These are phyloP conservation scores for Notospermus geniculatus DNA, from an alignment of 1,140 invertebrate species.

Conservation along the genomic window DNA sequence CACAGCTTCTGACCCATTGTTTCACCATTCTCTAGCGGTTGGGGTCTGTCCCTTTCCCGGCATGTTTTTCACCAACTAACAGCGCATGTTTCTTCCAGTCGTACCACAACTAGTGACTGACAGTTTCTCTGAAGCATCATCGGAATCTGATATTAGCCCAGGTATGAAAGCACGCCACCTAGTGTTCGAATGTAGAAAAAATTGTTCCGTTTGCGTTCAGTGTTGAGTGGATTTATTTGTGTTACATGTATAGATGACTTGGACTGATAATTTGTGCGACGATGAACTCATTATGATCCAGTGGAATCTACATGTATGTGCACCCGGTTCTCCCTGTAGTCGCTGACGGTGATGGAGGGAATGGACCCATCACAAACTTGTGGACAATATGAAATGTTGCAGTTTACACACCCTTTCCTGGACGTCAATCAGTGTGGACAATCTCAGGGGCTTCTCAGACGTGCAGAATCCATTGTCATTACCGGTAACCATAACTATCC, in stretches of 20 bases:
- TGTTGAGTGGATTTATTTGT: slow-evolving; percentile 20
- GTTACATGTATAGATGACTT: slow-evolving; percentile 23
- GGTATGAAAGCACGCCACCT: slow-evolving; percentile 15
- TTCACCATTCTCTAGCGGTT: slow-evolving; percentile 17
- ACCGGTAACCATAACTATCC: no score
- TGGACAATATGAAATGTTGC: no score
- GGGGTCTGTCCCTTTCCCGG: slow-evolving; percentile 14
- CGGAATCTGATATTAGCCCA: slow-evolving; percentile 19
- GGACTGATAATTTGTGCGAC: no score
- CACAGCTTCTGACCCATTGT: slow-evolving; percentile 18
- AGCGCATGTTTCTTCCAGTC: background rate
- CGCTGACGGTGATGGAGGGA: no score
- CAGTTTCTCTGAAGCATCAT: slow-evolving; percentile 20
- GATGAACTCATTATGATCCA: no score
- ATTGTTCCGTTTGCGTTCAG: background rate
- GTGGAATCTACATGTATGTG: no score
- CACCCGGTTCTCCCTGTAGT: no score
- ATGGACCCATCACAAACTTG: no score
- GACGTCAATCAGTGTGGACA: no score
- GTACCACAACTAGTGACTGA: slow-evolving; percentile 4
- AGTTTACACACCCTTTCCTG: no score
- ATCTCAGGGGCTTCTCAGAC: no score
- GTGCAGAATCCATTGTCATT: no score
- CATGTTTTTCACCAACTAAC: background rate
- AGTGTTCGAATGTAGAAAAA: background rate